Percentiles rank a stretch among this genome's conserved stretches.
Evolutionary conservation across 2,797 vertebrate species (phyloP).

Genomic region (Lithobates pipiens): DNA sequence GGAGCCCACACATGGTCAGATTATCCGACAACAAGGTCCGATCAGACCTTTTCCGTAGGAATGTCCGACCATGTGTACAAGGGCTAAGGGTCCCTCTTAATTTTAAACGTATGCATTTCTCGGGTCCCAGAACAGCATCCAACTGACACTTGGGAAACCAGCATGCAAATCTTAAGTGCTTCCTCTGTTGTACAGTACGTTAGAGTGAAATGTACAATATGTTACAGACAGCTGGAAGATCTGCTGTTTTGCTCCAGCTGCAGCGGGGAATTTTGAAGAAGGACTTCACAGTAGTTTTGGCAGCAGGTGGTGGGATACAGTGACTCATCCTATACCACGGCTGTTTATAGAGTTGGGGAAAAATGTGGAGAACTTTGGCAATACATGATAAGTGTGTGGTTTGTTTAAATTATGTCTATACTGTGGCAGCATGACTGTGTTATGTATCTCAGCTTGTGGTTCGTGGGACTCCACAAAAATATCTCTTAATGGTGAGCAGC

Average conservation of each 20-base stretch:
- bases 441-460: constrained; percentile 55
- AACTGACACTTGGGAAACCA: not conserved
- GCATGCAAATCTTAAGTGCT: not conserved
- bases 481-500: constrained; percentile 28
- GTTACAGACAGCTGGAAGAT: not conserved
- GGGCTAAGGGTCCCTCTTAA: no score
- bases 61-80: no score
- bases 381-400: constrained; percentile 51
- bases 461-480: constrained; percentile 47
- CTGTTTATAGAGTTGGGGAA: constrained; percentile 29
- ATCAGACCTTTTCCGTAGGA: no score
- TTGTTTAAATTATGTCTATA: constrained; percentile 58
- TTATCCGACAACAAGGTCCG: no score
- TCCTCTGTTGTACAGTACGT: not conserved
- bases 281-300: constrained; percentile 40
- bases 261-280: constrained; percentile 10
- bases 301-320: constrained; percentile 53
- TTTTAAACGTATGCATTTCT: not conserved
- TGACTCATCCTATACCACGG: constrained; percentile 34
- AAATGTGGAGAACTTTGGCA: constrained; percentile 35
- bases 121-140: not conserved
- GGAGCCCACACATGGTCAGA: no score
- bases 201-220: not conserved
- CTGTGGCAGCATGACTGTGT: constrained; percentile 40
- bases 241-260: not conserved